Evolutionary conservation across 2,888 invertebrate genomes (phyloP), one percentile per base, ranked within the genome.

Genomic region (Coelogynopora nodosa): DNA sequence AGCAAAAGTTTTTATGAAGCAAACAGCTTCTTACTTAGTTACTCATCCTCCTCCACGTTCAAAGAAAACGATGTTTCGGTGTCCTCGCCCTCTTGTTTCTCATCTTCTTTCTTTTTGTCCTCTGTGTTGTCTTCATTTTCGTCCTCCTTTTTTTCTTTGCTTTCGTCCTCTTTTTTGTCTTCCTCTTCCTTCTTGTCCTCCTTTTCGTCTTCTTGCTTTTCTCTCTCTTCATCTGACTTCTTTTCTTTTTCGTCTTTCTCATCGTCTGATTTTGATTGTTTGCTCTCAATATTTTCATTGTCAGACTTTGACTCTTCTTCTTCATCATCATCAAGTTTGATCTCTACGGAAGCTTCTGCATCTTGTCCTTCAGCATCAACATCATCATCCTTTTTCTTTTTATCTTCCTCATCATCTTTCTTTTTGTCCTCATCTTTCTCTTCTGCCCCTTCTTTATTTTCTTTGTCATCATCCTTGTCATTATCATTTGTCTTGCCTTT

Each of bases 361-460:
- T 74, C 28, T 27, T 85, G 27, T 18, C 28, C 74, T 23, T 85
- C 81, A 5, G n/a, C 74, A 28, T 85, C 85, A 13, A 26, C 85
- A 10, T 82, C 85, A 10, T 85, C 85, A 2, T 27, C 23, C 31
- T 85, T 30, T 18, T 85, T 49, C 18, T 30, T 31, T 27, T 81
- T 74, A 26, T 85, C 85, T 28, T 27, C 74, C 1, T 82, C 80
- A 26, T 82, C 74, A 10, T 85, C 85, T 85, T 27, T 26, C 23
- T 26, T 67, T 27, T 85, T 31, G 27, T 74, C 28, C 49, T 85
- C 74, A 10, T 28, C 80, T 5, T 84, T 49, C 49, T 85, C 85
- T 82, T 28, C 80, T 13, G 81, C 85, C 10, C 49, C 85, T 13
- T 85, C 85, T 27, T 85, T 49, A 0, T 27, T 67, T 27, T 85